These are phyloP conservation scores for Guaruba guarouba DNA, from an alignment of 2,113 vertebrate species.

Conservation along the genomic window DNA sequence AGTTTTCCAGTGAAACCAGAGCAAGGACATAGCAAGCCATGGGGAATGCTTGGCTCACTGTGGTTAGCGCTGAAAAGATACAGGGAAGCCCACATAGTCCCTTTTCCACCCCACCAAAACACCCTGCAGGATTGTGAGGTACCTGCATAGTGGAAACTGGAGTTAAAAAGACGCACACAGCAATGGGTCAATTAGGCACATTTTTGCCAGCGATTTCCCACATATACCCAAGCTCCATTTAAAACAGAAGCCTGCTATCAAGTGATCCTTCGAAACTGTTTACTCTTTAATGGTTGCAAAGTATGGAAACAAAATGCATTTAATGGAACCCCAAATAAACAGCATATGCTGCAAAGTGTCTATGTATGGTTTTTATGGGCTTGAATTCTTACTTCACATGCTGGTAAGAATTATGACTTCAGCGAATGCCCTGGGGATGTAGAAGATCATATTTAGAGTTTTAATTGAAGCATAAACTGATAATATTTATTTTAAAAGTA, in stretches of 20 bases:
- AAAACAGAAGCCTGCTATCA: constrained; percentile 71
- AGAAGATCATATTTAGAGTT: not conserved
- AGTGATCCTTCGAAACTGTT: constrained; percentile 72
- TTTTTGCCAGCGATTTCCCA: constrained; percentile 64
- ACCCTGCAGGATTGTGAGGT: not conserved
- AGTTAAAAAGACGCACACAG: constrained; percentile 8
- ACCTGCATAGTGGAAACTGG: constrained; percentile 38
- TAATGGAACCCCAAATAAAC: constrained; percentile 67
- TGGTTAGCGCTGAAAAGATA: not conserved
- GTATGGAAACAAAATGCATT: constrained; percentile 69
- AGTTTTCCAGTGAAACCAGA: not conserved
- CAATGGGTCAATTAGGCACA: constrained; percentile 35
- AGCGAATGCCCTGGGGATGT: constrained; percentile 39
- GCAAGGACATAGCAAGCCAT: not conserved
- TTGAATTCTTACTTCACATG: constrained; percentile 56
- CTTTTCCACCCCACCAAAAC: not conserved
- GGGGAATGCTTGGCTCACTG: not conserved
- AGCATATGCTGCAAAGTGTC: constrained; percentile 67
- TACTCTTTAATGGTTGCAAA: constrained; percentile 70
- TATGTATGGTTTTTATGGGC: constrained; percentile 61
- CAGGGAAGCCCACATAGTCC: not conserved
- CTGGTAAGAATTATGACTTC: constrained; percentile 54
- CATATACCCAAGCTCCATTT: constrained; percentile 54
- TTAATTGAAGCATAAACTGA: constrained; percentile 20
- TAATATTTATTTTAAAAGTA: constrained; percentile 10